These are phyloP conservation scores for Liopterus haemorrhoidalis DNA, from an alignment of 2,888 invertebrate species.

Conservation along the genomic window DNA sequence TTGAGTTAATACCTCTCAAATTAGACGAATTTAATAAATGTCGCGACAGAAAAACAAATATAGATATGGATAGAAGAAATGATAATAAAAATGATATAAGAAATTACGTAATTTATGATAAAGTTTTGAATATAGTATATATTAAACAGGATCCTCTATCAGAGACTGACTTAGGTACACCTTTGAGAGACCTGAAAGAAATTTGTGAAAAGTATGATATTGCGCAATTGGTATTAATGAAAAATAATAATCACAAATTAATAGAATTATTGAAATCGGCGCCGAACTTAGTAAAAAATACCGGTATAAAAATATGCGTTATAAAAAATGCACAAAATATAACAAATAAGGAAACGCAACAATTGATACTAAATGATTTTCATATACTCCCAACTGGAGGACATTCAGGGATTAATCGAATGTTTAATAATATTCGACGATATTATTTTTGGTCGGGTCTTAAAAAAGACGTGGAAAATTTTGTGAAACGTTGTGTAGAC, in stretches of 20 bases:
- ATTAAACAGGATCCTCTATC: constrained; percentile 15
- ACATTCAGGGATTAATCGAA: constrained; percentile 29
- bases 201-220: constrained; percentile 11
- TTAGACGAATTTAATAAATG: background rate
- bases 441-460: constrained; percentile 28
- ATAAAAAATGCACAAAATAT: constrained; percentile 23
- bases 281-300: constrained; percentile 5
- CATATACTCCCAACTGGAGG: constrained; percentile 31
- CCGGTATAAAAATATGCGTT: constrained; percentile 22
- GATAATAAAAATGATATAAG: constrained; percentile 5
- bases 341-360: constrained; percentile 15
- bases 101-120: constrained; percentile 8
- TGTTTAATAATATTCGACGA: constrained; percentile 27
- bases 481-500: constrained; percentile 28
- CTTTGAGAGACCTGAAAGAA: constrained; percentile 15
- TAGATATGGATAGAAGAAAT: too few species aligned
- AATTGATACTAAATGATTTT: constrained; percentile 31
- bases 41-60: too few species aligned
- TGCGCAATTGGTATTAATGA: constrained; percentile 5
- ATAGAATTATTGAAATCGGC: background rate
- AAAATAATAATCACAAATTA: constrained; percentile 6
- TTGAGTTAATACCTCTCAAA: constrained; percentile 14
- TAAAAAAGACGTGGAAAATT: constrained; percentile 25
- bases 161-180: constrained; percentile 6
- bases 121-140: constrained; percentile 4